Percentiles rank a stretch among this genome's conserved stretches.
Conservation (phyloP, 2,797 vertebrate species). For the Microtus obscurus region DNA sequence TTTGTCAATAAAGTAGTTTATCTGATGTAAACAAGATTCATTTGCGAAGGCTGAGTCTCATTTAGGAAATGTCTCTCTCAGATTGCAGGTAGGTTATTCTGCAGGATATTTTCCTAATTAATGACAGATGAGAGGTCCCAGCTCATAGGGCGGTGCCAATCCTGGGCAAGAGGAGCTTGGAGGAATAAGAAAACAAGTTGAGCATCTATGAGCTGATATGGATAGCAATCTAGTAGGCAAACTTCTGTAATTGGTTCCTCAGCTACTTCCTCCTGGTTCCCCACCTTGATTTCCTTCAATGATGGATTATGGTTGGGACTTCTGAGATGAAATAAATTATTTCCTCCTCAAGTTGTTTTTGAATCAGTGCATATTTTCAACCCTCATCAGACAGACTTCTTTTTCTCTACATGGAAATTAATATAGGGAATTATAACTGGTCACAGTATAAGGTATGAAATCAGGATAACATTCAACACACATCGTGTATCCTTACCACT, state of each 20-base stretch:
- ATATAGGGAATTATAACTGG: not conserved
- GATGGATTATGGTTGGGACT: not conserved
- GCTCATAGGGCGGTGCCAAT: not conserved
- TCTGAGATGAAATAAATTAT: not conserved
- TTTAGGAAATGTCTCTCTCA: not conserved
- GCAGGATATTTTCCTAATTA: not conserved
- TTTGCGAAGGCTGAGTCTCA: not conserved
- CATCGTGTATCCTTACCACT: not conserved
- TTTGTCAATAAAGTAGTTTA: not conserved
- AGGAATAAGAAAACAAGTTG: not conserved
- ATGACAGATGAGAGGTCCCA: not conserved
- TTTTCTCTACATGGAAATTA: not conserved
- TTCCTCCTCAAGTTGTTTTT: not conserved
- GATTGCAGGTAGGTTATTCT: not conserved
- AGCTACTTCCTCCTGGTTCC: not conserved
- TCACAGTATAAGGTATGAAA: not conserved
- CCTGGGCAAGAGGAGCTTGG: not conserved
- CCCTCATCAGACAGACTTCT: not conserved
- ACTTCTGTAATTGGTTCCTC: too few species aligned
- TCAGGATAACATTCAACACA: not conserved
- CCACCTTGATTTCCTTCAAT: not conserved
- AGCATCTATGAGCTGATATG: too few species aligned
- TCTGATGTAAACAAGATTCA: not conserved
- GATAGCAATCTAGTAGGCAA: too few species aligned
- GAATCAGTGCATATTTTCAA: not conserved